phyloP scores from a whole-genome alignment of 1,140 invertebrate species.

The Psilanteris sp. region DNA sequence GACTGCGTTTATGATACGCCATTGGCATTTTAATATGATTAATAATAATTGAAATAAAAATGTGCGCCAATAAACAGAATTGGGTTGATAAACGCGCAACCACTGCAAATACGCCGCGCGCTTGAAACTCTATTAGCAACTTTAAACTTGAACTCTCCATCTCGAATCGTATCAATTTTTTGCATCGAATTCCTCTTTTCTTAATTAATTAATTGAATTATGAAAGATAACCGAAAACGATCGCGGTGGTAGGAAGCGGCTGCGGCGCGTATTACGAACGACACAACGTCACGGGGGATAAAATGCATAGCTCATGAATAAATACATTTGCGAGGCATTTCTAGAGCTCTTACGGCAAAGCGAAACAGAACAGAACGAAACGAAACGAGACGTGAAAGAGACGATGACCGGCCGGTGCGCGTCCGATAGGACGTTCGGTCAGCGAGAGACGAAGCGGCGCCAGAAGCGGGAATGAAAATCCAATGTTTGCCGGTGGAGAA shows the following conservation, averaged over 20 bases:
- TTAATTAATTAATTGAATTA: constrained; percentile 57
- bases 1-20: too few species aligned
- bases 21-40: too few species aligned
- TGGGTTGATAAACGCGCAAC: too few species aligned
- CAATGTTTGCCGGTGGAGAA: constrained; percentile 76
- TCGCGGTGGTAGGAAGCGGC: not conserved
- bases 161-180: constrained; percentile 16
- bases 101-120: too few species aligned
- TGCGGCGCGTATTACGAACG: constrained; percentile 15
- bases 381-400: constrained; percentile 51
- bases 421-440: constrained; percentile 49
- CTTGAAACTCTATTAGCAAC: not conserved
- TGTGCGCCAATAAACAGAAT: too few species aligned
- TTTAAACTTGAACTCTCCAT: not conserved
- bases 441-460: constrained; percentile 45
- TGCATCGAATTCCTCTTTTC: constrained; percentile 5
- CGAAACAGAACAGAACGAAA: constrained; percentile 20
- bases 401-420: constrained; percentile 31
- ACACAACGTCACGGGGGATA: constrained; percentile 27
- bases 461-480: constrained; percentile 69
- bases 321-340: constrained; percentile 44
- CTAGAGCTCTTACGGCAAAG: constrained; percentile 29
- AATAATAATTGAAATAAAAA: too few species aligned
- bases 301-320: constrained; percentile 50
- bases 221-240: constrained; percentile 37